These are phyloP conservation scores for Drosophila nigromelanica DNA, from an alignment of 1,140 invertebrate species.

Conservation along the genomic window DNA sequence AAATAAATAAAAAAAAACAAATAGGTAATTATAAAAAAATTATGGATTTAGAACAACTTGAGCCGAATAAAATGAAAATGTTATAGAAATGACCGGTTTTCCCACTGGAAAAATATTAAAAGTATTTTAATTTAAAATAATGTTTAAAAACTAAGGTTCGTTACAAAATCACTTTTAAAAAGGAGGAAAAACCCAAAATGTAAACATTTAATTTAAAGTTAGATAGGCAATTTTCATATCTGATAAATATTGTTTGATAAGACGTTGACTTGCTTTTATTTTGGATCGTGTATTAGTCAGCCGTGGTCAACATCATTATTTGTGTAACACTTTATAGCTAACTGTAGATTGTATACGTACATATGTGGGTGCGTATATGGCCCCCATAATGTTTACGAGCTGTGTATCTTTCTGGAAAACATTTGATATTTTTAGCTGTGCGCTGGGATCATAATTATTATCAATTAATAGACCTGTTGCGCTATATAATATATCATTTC, in stretches of 20 bases:
- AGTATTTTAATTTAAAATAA: no score
- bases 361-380: not conserved
- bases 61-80: no score
- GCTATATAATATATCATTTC: not conserved
- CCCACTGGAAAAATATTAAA: no score
- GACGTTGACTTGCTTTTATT: conserved; percentile 23
- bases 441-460: conserved; percentile 13
- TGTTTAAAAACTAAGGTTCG: no score
- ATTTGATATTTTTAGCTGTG: conserved; percentile 1
- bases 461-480: conserved; percentile 5
- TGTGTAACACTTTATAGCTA: conserved; percentile 16
- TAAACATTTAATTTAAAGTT: not conserved
- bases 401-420: not conserved
- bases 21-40: no score
- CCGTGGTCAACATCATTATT: not conserved
- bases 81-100: no score
- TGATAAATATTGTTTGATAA: conserved; percentile 6
- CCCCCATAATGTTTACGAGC: not conserved
- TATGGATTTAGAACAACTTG: no score
- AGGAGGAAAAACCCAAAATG: not conserved
- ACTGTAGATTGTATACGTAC: conserved; percentile 3
- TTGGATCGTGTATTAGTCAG: not conserved
- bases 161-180: not conserved
- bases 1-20: no score
- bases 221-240: not conserved